Evolutionary conservation across 2,888 invertebrate genomes (phyloP), one percentile per base, ranked within the genome.

Genomic region (Kuschelorhynchus macadamiae): DNA sequence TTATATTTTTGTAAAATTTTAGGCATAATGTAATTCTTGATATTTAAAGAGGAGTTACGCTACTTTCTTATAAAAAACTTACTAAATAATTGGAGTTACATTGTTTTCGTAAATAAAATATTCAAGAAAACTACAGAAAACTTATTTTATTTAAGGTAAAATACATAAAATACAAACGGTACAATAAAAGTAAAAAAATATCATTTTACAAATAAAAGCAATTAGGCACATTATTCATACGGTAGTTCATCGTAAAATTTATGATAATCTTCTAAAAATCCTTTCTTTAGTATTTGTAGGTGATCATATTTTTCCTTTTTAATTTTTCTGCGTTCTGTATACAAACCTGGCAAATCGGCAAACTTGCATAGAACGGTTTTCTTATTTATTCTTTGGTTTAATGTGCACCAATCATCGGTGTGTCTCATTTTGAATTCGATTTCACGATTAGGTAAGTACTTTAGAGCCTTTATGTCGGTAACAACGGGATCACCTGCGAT

Each of bases 301-400:
- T 57, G 44, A 3, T 30, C 25, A 57, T 5, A 44, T 17, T 57
- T 57, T 44, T 57, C 44, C n/a, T n/a, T 12, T 44, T 56, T 56
- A 36, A 56, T 42, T 12, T 36, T 36, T 11, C 41, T 46, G n/a
- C 11, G 52, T 11, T 17, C 25, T 9, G 16, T 16, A 52, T 36
- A 52, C 33, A n/a, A n/a, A n/a, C 32, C 4, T n/a, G 36, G 52
- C 18, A 52, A 36, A 11, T 52, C 33, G n/a, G 32, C 52, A 11
- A 7, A 36, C 20, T 12, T 52, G 21, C 52, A 52, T 2, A 12
- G 36, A 36, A 12, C 12, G 2, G n/a, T 52, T 36, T 33, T 33
- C 33, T 52, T 9, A 14, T 17, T 33, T 2, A 39, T 12, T 36
- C 53, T 2, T 21, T 14, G 12, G 17, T 20, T 20, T 32, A 52